Conservation (phyloP, 2,113 vertebrate species). For the Edolisoma coerulescens region DNA sequence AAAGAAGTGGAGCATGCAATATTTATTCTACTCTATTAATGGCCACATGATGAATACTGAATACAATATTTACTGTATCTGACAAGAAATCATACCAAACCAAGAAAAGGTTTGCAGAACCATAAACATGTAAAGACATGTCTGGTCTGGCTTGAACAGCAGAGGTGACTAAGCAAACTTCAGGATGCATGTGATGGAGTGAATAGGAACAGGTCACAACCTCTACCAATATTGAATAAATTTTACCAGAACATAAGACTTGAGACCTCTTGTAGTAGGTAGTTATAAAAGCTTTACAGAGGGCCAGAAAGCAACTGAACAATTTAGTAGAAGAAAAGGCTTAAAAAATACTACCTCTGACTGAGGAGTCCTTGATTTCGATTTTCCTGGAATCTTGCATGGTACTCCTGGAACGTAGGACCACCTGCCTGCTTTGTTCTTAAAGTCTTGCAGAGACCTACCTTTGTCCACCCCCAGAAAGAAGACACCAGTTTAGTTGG, state of each 20-base stretch:
- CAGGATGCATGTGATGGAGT: not conserved
- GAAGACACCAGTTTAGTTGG: not conserved
- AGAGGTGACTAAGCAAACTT: not conserved
- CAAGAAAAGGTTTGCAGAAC: not conserved
- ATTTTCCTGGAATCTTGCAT: not conserved
- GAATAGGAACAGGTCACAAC: not conserved
- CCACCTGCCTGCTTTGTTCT: not conserved
- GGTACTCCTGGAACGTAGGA: accelerated
- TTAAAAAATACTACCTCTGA: not conserved
- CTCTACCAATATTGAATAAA: not conserved
- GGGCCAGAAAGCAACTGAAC: not conserved
- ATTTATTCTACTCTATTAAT: not conserved
- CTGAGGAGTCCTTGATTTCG: not conserved
- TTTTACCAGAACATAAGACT: not conserved
- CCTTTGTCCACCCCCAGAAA: not conserved
- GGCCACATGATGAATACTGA: not conserved
- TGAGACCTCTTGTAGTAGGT: not conserved
- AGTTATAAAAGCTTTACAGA: not conserved
- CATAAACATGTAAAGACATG: not conserved
- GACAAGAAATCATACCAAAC: not conserved
- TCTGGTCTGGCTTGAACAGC: not conserved
- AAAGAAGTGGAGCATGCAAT: not conserved
- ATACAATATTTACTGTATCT: not conserved
- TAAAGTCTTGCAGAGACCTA: not conserved
- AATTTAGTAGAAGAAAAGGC: not conserved